Evolutionary conservation across 2,888 invertebrate species (phyloP), one percentile per base, ranked within the genome.

Genomic region (Onchidella celtica): DNA sequence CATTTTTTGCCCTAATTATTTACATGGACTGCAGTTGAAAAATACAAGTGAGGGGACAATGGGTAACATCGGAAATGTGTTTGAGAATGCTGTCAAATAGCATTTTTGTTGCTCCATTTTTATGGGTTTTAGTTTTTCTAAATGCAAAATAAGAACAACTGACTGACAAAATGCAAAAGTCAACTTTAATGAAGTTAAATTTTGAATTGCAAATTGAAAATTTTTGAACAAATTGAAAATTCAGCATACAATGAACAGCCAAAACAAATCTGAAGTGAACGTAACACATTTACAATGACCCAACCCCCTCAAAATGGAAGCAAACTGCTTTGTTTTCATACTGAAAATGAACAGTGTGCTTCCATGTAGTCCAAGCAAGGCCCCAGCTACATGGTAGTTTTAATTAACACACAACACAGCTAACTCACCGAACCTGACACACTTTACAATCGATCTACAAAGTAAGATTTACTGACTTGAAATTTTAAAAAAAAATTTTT

Each of bases 1-100:
- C 83, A 83, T 85, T 85, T 82, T 84, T 83, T 83, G 82, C 81
- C 84, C 84, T 84, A 63, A 75, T 57, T 68, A 38, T 59, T 75
- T 29, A 61, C 74, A 34, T 66, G 72, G 27, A 55, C 32, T 40
- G 24, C 29, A 32, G 57, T 1, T 27, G 2, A 80, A 21, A 32
- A 1, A 6, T n/a, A n/a, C n/a, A 17, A 40, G 27, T 27, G 38
- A 61, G 47, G 38, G 55, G 72, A 47, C 2, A 38, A n/a, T n/a
- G 40, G 69, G 21, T n/a, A 24, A 17, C 38, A 74, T 61, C 59
- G 38, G 38, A 81, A 81, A 66, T 81, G 81, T 79, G 70, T 79
- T 63, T 32, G 1, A n/a, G 21, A 17, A 29, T 11, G 17, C 59
- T 59, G n/a, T n/a, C 59, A 59, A 11, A 59, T n/a, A 59, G 59